phyloP scores from a whole-genome alignment of 2,888 invertebrate species.

The Polyommatus icarus region DNA sequence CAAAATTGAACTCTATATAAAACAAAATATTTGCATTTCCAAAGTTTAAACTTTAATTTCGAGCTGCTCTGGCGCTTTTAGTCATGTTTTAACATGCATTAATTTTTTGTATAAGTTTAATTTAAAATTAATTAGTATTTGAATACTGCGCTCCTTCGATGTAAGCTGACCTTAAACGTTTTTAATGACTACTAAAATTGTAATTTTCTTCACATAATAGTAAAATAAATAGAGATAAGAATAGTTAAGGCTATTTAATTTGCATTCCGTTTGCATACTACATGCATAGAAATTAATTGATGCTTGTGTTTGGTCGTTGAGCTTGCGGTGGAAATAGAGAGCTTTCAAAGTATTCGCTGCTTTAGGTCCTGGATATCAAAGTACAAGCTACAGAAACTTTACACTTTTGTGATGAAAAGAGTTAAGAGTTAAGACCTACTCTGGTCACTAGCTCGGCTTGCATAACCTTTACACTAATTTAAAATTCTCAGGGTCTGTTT shows the following conservation, averaged over 20 bases:
- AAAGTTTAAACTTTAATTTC: too few relatives aligned
- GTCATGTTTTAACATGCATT: too few relatives aligned
- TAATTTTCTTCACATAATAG: not conserved
- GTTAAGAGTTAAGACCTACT: too few relatives aligned
- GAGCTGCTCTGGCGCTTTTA: too few relatives aligned
- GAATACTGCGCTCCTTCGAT: not conserved
- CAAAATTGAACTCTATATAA: too few relatives aligned
- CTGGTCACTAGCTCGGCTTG: too few relatives aligned
- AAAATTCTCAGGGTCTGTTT: too few relatives aligned
- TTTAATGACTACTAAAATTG: not conserved
- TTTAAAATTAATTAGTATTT: not conserved
- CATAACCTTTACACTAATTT: too few relatives aligned
- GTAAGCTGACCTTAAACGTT: not conserved
- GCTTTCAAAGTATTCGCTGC: not conserved
- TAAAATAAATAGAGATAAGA: slow-evolving; percentile 17
- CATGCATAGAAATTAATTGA: slow-evolving; percentile 21
- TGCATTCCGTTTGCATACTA: slow-evolving; percentile 11
- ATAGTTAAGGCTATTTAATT: not conserved
- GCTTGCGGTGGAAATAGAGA: not conserved
- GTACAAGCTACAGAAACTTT: too few relatives aligned
- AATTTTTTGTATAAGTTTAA: not conserved
- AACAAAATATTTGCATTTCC: too few relatives aligned
- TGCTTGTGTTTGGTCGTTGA: slow-evolving; percentile 12
- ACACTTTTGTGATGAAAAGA: too few relatives aligned
- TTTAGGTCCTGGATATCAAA: too few relatives aligned